Conservation (phyloP, 1,140 invertebrate genomes). For the Drosophila melanica region DNA sequence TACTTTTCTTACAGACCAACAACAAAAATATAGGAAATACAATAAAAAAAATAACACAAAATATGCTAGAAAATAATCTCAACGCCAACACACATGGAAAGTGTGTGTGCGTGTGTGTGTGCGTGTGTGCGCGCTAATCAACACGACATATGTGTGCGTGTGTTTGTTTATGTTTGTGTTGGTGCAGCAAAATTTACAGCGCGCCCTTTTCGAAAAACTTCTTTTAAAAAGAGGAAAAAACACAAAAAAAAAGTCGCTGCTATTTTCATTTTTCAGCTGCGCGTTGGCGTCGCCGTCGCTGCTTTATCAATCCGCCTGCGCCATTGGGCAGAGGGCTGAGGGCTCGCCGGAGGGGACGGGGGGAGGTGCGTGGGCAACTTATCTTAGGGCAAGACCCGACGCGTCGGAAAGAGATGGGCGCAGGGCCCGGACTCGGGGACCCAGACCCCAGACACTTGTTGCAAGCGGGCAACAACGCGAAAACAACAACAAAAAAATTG, state of each 20-base stretch:
- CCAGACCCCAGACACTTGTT: slow-evolving; percentile 75
- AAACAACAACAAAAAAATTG: slow-evolving; percentile 70
- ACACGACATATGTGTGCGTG: slow-evolving; percentile 19
- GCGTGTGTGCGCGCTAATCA: slow-evolving; percentile 41
- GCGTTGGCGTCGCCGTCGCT: slow-evolving; percentile 62
- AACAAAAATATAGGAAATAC: slow-evolving; percentile 56
- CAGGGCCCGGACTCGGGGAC: slow-evolving; percentile 26
- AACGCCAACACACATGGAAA: slow-evolving; percentile 70
- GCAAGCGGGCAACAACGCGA: slow-evolving; percentile 60
- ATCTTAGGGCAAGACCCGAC: slow-evolving; percentile 79
- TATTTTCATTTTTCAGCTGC: slow-evolving; percentile 79
- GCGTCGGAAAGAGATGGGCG: slow-evolving; percentile 66
- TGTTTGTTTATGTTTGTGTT: slow-evolving; percentile 36
- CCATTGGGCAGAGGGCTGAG: neutral
- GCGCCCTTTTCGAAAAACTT: slow-evolving; percentile 56
- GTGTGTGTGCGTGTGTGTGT: slow-evolving; percentile 36
- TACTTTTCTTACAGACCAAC: slow-evolving; percentile 72
- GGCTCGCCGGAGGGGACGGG: neutral
- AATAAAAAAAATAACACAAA: slow-evolving; percentile 53
- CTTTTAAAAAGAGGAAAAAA: slow-evolving; percentile 49
- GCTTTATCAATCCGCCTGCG: slow-evolving; percentile 67
- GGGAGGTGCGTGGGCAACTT: slow-evolving; percentile 50
- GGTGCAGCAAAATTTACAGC: slow-evolving; percentile 44
- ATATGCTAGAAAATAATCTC: slow-evolving; percentile 78
- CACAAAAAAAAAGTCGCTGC: slow-evolving; percentile 40